Evolutionary conservation across 2,888 invertebrate species (phyloP), one percentile per base, ranked within the genome.

Genomic region (Seira ritae): DNA sequence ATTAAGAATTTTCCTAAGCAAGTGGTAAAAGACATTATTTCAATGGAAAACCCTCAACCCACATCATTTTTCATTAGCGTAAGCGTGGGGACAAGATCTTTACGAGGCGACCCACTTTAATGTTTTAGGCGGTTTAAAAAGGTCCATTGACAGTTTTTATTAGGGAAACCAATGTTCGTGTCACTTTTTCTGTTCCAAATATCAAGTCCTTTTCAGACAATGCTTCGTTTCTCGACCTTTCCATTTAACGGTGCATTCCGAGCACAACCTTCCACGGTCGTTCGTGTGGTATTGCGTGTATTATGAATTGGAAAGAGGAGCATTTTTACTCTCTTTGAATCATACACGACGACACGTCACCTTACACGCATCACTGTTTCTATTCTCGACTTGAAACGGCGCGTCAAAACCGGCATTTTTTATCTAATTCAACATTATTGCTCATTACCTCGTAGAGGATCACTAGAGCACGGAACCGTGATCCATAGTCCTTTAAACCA

Each of bases 381-480:
- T 50, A 50, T 50, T 50, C 15, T 50, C 31, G 31, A 15, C 17
- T 50, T 50, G 50, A n/a, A 15, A 31, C 31, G 50, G 12, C 12
- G 50, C 50, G 50, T n/a, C 50, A 50, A 50, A 31, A 31, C 2
- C 31, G 8, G 31, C 50, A 50, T 50, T 75, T 68, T 75, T 75
- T 50, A 75, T 66, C 24, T 67, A 75, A 75, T 75, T 75, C 67
- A 55, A 68, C 75, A 31, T 75, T 67, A 67, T 66, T 65, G 12
- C 67, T 66, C 75, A 19, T 75, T 67, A 67, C 67, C 75, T 23
- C 67, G 75, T 50, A 23, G 67, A 20, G 37, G 50, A 50, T 15
- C 65, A 66, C 65, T 74, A 65, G 67, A 75, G 68, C 75, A 68
- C 67, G 75, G 68, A 75, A 75, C 68, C 75, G 55, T 75, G 75